Evolutionary conservation across 2,113 vertebrate genomes (phyloP).

Genomic region (Ariopsis seemanni): DNA sequence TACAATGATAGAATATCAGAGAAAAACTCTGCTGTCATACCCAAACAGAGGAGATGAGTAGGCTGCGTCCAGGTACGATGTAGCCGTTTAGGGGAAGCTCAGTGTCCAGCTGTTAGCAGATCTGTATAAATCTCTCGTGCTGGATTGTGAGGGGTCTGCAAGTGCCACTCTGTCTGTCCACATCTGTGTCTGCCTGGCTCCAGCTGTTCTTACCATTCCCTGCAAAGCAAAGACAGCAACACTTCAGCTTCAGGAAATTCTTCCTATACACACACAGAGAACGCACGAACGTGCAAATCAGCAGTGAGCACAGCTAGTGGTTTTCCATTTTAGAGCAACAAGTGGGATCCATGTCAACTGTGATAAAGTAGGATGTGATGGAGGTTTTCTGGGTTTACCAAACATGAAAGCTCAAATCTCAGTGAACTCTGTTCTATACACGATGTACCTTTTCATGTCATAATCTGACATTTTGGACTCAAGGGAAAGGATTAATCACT

Average conservation of each 20-base stretch:
- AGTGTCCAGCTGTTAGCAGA: slow-evolving; percentile 51
- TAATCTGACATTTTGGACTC: not conserved
- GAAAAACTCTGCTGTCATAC: slow-evolving; percentile 53
- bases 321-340: not conserved
- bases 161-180: slow-evolving; percentile 57
- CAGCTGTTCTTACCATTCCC: slow-evolving; percentile 71
- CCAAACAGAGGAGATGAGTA: slow-evolving; percentile 55
- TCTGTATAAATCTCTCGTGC: slow-evolving; percentile 56
- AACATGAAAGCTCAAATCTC: not conserved
- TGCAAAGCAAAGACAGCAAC: slow-evolving; percentile 45
- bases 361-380: not conserved
- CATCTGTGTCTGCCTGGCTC: slow-evolving; percentile 59
- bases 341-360: not conserved
- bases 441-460: not conserved
- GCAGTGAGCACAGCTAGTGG: not conserved
- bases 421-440: not conserved
- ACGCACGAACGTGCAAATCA: not conserved
- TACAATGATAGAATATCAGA: too few relatives aligned
- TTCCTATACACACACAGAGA: not conserved
- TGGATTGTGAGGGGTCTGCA: slow-evolving; percentile 51
- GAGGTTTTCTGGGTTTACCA: not conserved
- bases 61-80: slow-evolving; percentile 47
- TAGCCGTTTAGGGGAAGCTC: slow-evolving; percentile 58
- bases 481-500: not conserved
- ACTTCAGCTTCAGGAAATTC: not conserved